A percentile compares a stretch with the other conserved stretches of the same genome.
These are phyloP conservation scores for Pycnonotus jocosus DNA, from an alignment of 2,113 vertebrate species.

Conservation along the genomic window DNA sequence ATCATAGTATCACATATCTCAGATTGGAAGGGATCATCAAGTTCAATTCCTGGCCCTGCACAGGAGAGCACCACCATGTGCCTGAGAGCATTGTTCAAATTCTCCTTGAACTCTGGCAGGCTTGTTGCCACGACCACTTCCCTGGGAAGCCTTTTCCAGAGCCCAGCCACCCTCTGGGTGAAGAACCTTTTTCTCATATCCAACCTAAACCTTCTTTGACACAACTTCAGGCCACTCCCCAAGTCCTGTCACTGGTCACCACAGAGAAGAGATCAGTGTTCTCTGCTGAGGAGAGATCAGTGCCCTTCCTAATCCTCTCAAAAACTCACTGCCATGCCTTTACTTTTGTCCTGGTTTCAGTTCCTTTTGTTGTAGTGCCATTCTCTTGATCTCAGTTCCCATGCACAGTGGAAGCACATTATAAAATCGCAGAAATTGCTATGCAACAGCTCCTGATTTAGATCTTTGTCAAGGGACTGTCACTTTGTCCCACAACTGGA, in stretches of 20 bases:
- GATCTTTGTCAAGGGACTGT: not conserved
- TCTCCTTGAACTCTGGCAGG: not conserved
- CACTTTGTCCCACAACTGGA: not conserved
- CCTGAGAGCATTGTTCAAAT: not conserved
- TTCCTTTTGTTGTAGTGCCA: not conserved
- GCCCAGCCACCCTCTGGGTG: rapidly evolving
- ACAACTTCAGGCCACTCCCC: not conserved
- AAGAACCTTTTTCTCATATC: not conserved
- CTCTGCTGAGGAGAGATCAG: not conserved
- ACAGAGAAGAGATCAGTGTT: too few species aligned
- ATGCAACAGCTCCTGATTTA: not conserved
- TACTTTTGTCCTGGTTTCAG: not conserved
- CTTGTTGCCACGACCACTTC: not conserved
- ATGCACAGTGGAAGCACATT: not conserved
- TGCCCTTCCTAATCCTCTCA: not conserved
- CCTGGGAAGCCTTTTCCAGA: not conserved
- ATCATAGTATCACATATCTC: not conserved
- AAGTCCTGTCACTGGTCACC: too few species aligned
- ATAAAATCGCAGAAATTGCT: not conserved
- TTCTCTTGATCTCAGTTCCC: not conserved
- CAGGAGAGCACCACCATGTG: not conserved
- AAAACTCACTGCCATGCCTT: not conserved
- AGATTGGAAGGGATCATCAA: rapidly evolving
- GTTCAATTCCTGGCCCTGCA: not conserved
- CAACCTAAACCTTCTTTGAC: not conserved